Evolutionary conservation across 2,113 vertebrate genomes (phyloP).

Genomic region (Prionailurus viverrinus): DNA sequence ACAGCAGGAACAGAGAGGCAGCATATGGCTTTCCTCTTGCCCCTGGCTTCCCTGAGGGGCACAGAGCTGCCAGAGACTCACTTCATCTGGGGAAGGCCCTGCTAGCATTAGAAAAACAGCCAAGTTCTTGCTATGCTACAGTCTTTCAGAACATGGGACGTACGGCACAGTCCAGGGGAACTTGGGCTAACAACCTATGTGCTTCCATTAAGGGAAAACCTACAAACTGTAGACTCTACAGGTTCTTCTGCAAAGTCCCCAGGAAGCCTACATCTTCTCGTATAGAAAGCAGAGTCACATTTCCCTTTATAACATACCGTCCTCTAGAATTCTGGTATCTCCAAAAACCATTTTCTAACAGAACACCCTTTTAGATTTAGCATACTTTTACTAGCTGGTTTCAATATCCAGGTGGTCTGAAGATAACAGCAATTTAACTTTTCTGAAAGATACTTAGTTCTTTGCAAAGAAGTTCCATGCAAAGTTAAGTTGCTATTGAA

Average conservation of each 20-base stretch:
- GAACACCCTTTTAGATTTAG: neutral
- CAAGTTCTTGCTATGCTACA: slow-evolving; percentile 14
- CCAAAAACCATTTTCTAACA: slow-evolving; percentile 31
- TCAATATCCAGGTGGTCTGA: neutral
- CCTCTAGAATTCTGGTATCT: neutral
- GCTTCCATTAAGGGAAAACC: neutral
- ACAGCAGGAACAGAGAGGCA: neutral
- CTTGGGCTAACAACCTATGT: neutral
- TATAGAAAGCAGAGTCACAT: neutral
- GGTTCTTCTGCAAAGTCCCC: neutral
- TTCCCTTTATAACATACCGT: neutral
- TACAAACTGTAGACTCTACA: neutral
- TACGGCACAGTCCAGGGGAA: neutral
- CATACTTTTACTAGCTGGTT: neutral
- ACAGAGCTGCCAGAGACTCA: slow-evolving; percentile 49
- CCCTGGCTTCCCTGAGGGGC: slow-evolving; percentile 60
- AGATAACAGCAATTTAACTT: neutral
- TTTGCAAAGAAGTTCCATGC: neutral
- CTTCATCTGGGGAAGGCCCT: slow-evolving; percentile 16
- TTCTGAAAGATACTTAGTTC: neutral
- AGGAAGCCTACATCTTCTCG: neutral
- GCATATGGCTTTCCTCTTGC: slow-evolving; percentile 64
- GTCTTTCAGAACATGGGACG: neutral
- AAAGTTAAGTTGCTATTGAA: neutral
- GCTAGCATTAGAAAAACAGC: neutral